These are phyloP conservation scores for Tetragnatha montana DNA, from an alignment of 2,888 invertebrate genomes.

Conservation along the genomic window DNA sequence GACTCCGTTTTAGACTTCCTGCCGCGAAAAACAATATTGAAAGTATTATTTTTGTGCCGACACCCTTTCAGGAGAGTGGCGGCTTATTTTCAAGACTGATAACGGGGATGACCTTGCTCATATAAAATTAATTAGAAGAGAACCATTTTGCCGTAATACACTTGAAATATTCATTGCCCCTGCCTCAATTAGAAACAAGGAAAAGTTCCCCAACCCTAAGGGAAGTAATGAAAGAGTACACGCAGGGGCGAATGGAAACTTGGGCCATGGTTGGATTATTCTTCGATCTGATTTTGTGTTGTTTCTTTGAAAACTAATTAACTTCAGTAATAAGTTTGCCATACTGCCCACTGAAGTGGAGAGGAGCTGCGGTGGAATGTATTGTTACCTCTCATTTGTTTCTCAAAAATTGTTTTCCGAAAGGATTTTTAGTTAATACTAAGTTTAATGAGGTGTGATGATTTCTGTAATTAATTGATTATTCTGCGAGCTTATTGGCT, in stretches of 20 bases:
- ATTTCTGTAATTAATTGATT: conserved; percentile 67
- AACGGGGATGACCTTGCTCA: conserved; percentile 50
- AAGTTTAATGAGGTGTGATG: conserved; percentile 64
- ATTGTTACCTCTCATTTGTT: conserved; percentile 56
- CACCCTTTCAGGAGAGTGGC: conserved; percentile 34
- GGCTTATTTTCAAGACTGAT: conserved; percentile 48
- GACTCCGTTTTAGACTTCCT: conserved; percentile 16
- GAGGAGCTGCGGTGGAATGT: conserved; percentile 30
- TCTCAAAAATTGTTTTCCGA: conserved; percentile 56
- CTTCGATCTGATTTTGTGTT: conserved; percentile 67
- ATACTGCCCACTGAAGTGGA: conserved; percentile 53
- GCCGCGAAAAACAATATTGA: conserved; percentile 4
- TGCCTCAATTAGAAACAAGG: conserved; percentile 59
- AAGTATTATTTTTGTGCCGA: not conserved
- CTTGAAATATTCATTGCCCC: conserved; percentile 59
- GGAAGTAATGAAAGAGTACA: conserved; percentile 58
- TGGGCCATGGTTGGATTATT: conserved; percentile 44
- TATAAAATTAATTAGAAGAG: conserved; percentile 64
- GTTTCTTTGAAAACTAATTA: conserved; percentile 68
- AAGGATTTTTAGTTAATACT: conserved; percentile 64
- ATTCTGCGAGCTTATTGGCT: conserved; percentile 42
- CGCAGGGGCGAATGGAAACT: conserved; percentile 35
- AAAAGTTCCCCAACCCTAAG: conserved; percentile 54
- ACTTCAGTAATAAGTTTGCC: conserved; percentile 65
- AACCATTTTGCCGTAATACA: conserved; percentile 66